These are phyloP conservation scores for Chiloscyllium plagiosum DNA, from an alignment of 2,113 vertebrate genomes.

Conservation along the genomic window DNA sequence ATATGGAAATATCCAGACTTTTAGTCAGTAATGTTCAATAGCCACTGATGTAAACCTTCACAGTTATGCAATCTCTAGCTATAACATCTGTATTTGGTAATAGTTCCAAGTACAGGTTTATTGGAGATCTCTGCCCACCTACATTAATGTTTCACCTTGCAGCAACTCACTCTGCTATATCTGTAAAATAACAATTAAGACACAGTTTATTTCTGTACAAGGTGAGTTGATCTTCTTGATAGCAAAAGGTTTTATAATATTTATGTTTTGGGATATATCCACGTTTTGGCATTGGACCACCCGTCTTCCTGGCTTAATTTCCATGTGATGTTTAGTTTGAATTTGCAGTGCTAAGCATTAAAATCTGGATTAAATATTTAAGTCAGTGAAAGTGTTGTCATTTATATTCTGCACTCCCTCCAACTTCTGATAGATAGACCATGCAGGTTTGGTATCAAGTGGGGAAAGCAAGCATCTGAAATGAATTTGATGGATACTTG, in stretches of 20 bases:
- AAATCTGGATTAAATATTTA: neutral
- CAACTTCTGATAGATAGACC: neutral
- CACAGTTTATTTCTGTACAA: neutral
- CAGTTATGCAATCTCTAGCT: neutral
- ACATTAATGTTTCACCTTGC: neutral
- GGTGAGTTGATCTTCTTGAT: neutral
- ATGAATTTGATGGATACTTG: neutral
- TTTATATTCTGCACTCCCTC: neutral
- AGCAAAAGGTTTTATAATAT: neutral
- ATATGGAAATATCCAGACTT: neutral
- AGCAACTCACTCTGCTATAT: neutral
- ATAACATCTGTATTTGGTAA: neutral
- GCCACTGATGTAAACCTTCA: neutral
- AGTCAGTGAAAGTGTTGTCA: neutral
- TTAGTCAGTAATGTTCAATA: neutral
- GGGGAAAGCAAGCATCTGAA: neutral
- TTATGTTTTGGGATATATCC: neutral
- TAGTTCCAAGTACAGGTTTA: neutral
- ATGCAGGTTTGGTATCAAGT: neutral
- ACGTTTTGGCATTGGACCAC: neutral
- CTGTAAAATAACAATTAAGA: neutral
- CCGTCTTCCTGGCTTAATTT: neutral
- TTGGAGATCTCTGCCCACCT: neutral
- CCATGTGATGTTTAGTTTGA: neutral
- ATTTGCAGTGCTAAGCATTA: neutral